phyloP scores from a whole-genome alignment of 2,888 invertebrate species.

The Neuroscelio doddi region DNA sequence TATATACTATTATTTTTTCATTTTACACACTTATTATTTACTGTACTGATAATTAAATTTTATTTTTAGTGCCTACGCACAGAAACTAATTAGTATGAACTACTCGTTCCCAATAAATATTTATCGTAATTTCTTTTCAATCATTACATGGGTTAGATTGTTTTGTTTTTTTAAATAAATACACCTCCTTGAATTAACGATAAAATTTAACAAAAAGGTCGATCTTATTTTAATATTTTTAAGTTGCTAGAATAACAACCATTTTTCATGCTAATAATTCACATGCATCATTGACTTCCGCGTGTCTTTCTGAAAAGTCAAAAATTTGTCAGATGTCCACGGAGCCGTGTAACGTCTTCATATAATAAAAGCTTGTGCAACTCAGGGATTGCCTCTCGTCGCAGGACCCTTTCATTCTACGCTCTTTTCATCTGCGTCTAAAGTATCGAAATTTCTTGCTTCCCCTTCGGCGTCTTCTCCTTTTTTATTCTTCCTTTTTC shows the following conservation, averaged over 20 bases:
- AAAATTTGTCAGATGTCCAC: slow-evolving; percentile 65
- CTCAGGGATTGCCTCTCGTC: slow-evolving; percentile 24
- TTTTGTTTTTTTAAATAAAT: no score
- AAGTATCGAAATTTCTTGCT: slow-evolving; percentile 15
- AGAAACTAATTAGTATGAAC: no score
- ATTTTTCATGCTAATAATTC: not conserved
- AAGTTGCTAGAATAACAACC: not conserved
- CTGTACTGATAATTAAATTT: no score
- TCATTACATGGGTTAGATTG: no score
- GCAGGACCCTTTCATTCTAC: slow-evolving; percentile 31
- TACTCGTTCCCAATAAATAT: not conserved
- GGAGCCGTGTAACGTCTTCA: slow-evolving; percentile 60
- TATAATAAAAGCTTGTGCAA: slow-evolving; percentile 49
- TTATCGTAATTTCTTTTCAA: not conserved
- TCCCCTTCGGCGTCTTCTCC: slow-evolving; percentile 10
- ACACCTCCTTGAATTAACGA: no score
- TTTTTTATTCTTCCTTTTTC: slow-evolving; percentile 16
- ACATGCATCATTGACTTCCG: slow-evolving; percentile 39
- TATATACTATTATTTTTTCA: no score
- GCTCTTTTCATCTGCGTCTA: slow-evolving; percentile 22
- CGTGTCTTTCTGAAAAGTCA: slow-evolving; percentile 44
- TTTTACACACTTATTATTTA: no score
- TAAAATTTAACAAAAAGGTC: no score
- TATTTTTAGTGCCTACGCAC: no score
- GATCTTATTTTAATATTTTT: no score